Base-by-base conservation (phyloP, 2,113 vertebrate species). In the Narcine bancroftii region DNA sequence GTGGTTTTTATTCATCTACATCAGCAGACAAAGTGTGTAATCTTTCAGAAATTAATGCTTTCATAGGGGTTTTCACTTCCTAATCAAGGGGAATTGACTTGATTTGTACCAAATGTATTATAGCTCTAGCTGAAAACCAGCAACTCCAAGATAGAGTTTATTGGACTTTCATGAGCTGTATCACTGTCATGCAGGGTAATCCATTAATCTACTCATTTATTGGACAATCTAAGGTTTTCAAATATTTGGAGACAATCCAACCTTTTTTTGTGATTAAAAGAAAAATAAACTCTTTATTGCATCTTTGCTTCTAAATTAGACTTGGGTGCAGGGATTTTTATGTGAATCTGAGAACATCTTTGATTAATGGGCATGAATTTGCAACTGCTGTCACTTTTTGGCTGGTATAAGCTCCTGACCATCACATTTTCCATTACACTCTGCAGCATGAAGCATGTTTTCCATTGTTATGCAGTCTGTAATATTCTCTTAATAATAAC, bases 381-480 rank as follows among this genome's bases (percentile, higher is more conserved):
- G 63, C 63, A 91, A 17, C 66, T 91, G 33, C 65, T 91, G 65
- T 47, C 89, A 47, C 63, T 69, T 71, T 39, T 69, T 91, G 89
- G 89, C 89, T 69, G 3, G 39, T 47, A 65, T 69, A 45, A 66
- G 0, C 39, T 89, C 6, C n/a, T 91, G 36, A 69, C 87, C 39
- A 91, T 91, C 63, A 66, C 24, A 91, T 91, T 91, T 91, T 91
- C 89, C 89, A 91, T 91, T 91, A 69, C 65, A 91, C 39, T 45
- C 89, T 42, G 36, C 21, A 69, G 65, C 63, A 69, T 24, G 39
- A 91, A 91, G 45, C 65, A 71, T 69, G 63, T 69, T 91, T 91
- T 91, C 63, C 89, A 69, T 71, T 65, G 71, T 42, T 21, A 36
- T 91, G 65, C 89, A 69, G 39, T 42, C 66, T 69, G 39, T 47